A percentile compares a stretch with the other conserved stretches of the same genome.
Conservation (phyloP, 1,140 invertebrate species). For the Drosophila melanica region DNA sequence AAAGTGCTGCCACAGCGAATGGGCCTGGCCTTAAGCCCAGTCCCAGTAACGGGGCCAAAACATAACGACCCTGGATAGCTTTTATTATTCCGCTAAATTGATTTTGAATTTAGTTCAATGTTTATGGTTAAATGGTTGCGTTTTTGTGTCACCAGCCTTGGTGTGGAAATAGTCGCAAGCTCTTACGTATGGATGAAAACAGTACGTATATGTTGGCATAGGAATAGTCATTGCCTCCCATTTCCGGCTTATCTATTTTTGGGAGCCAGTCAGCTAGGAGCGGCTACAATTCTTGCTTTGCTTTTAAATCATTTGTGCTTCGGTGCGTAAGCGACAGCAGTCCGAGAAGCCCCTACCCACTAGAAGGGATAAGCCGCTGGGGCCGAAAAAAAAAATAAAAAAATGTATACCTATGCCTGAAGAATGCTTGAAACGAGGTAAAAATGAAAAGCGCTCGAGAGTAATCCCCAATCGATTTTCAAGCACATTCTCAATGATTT, state of each 20-base stretch:
- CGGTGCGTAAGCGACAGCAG: conserved; percentile 64
- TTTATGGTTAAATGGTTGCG: conserved; percentile 80
- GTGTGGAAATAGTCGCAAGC: conserved; percentile 30
- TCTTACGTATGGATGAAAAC: conserved; percentile 1
- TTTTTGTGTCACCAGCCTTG: conserved; percentile 69
- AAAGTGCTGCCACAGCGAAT: conserved; percentile 8
- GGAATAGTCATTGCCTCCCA: neutral
- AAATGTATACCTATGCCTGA: conserved; percentile 35
- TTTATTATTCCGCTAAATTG: conserved; percentile 81
- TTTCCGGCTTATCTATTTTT: conserved; percentile 21
- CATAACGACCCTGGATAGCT: conserved; percentile 49
- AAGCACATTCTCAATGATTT: conserved; percentile 68
- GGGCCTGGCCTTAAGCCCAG: conserved; percentile 9
- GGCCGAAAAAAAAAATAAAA: conserved; percentile 72
- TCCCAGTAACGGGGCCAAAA: conserved; percentile 1
- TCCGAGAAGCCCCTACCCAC: conserved; percentile 26
- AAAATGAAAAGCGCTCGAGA: conserved; percentile 76
- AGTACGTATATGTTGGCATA: conserved; percentile 20
- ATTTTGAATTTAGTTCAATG: conserved; percentile 82
- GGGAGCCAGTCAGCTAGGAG: conserved; percentile 38
- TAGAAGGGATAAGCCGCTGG: conserved; percentile 48
- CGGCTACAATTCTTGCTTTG: conserved; percentile 70
- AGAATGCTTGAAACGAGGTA: conserved; percentile 59
- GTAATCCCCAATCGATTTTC: conserved; percentile 80
- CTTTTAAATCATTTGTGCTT: conserved; percentile 79